These are phyloP conservation scores for Pelagia noctiluca DNA, from an alignment of 30 jellyfish, hydroid and myxozoan species.

Conservation along the genomic window DNA sequence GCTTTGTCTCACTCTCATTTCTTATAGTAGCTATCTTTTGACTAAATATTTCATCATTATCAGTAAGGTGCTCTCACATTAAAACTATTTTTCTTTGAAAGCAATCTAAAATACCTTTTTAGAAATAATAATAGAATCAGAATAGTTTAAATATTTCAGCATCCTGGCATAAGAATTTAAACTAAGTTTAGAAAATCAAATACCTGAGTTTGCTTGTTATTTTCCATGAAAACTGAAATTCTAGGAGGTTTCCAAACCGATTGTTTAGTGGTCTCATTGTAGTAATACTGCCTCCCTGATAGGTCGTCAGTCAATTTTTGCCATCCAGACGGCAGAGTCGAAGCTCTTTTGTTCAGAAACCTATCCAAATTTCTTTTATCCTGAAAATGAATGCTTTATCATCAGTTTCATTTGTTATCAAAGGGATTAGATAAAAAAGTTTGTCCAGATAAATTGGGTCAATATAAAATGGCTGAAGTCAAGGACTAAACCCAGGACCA, in stretches of 20 bases:
- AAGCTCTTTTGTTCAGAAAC: slow-evolving; percentile 23
- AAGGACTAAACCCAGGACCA: too few relatives aligned
- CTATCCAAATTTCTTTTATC: slow-evolving; percentile 3
- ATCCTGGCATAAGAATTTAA: too few relatives aligned
- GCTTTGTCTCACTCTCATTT: too few relatives aligned
- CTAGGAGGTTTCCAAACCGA: slow-evolving; percentile 89
- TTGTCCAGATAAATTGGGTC: not conserved
- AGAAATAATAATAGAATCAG: too few relatives aligned
- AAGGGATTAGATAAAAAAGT: not conserved
- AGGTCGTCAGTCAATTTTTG: slow-evolving; percentile 72
- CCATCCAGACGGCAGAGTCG: slow-evolving; percentile 93
- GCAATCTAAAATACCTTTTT: too few relatives aligned
- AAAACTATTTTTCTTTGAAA: too few relatives aligned
- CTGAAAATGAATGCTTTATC: not conserved
- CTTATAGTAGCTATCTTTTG: too few relatives aligned
- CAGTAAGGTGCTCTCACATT: too few relatives aligned
- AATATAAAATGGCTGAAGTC: too few relatives aligned
- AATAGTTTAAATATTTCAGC: too few relatives aligned
- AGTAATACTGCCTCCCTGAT: slow-evolving; percentile 83
- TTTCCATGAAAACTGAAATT: slow-evolving; percentile 30
- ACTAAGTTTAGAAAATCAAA: too few relatives aligned
- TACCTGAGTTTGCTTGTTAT: not conserved
- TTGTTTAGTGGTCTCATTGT: slow-evolving; percentile 77
- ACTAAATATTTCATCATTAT: too few relatives aligned
- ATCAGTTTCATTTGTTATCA: not conserved